These are phyloP conservation scores for Hylaeus volcanicus DNA, from an alignment of 1,140 invertebrate species.

Conservation along the genomic window DNA sequence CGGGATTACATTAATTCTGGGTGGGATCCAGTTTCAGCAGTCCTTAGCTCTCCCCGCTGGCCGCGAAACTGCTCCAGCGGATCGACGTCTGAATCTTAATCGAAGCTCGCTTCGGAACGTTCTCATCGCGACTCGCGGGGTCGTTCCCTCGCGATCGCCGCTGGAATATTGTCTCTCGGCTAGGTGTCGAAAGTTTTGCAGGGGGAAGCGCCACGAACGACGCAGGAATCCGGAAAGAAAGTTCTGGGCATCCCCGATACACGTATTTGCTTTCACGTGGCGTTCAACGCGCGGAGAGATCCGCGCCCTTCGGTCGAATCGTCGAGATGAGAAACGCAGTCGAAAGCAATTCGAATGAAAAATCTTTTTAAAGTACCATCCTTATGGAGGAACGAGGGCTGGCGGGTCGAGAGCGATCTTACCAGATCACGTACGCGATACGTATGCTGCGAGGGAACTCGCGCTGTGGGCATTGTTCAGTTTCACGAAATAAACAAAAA, in stretches of 20 bases:
- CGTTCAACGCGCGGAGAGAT: neutral
- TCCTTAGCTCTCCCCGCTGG: conserved; percentile 14
- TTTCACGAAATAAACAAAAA: no score
- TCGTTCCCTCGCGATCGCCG: neutral
- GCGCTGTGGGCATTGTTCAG: no score
- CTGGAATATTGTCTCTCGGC: conserved; percentile 8
- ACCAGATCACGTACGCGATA: neutral
- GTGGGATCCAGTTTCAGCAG: conserved; percentile 19
- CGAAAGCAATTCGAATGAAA: neutral
- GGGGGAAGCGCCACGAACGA: neutral
- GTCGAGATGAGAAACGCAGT: neutral
- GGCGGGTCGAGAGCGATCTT: neutral
- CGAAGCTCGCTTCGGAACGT: conserved; percentile 6
- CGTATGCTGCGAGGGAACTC: no score
- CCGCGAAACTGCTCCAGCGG: neutral
- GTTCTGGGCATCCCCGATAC: conserved; percentile 8
- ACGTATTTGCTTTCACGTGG: conserved; percentile 28
- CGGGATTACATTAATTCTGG: conserved; percentile 28
- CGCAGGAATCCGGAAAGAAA: neutral
- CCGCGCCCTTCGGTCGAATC: neutral
- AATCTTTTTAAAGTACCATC: neutral
- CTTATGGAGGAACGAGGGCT: no score
- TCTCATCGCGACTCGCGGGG: neutral
- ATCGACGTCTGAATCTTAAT: conserved; percentile 32
- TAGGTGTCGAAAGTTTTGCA: conserved; percentile 5